Evolutionary conservation across 2,888 invertebrate genomes (phyloP), one percentile per base, ranked within the genome.

Genomic region (Aporophyla lueneburgensis): DNA sequence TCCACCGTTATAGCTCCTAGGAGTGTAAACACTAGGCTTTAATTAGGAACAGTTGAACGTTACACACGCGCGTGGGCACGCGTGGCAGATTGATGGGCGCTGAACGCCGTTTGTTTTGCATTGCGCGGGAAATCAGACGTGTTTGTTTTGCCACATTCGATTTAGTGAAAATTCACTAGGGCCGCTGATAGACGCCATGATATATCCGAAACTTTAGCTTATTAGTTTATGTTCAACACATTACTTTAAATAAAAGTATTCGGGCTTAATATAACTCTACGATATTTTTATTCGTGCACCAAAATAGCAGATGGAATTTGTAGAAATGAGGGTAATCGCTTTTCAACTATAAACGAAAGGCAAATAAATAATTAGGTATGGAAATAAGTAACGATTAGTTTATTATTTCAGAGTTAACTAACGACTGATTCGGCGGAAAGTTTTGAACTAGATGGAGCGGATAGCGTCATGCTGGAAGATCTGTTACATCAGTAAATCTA

Each of bases 161-260:
- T 95, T 95, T 94, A 94, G 90, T 91, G 94, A 92, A 95, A 94
- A 96, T 96, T 93, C 94, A 93, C 94, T 94, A 91, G 81, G 84
- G 63, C 68, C 94, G 95, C 93, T 95, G 95, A 88, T 27, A 77
- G 87, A 96, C 92, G 94, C 93, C 87, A 78, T 89, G 91, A 91
- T 94, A 89, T 93, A 92, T 89, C 86, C 85, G 87, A 88, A 81
- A 58, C 82, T 78, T 83, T 84, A 89, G 82, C 89, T 90, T 89
- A 92, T 90, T 84, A 79, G 86, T 91, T 89, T 69, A 46, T 70
- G 58, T 62, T 87, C 49, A 59, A 33, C 71, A 63, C 65, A 58
- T 78, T 76, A 59, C 40, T 71, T 62, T 83, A 40, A n/a, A 49
- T 88, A 86, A 85, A 86, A 85, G 88, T 80, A 84, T 87, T 84